Evolutionary conservation across 2,797 vertebrate genomes (phyloP), one percentile per base, ranked within the genome.

Genomic region (Macropodus opercularis): DNA sequence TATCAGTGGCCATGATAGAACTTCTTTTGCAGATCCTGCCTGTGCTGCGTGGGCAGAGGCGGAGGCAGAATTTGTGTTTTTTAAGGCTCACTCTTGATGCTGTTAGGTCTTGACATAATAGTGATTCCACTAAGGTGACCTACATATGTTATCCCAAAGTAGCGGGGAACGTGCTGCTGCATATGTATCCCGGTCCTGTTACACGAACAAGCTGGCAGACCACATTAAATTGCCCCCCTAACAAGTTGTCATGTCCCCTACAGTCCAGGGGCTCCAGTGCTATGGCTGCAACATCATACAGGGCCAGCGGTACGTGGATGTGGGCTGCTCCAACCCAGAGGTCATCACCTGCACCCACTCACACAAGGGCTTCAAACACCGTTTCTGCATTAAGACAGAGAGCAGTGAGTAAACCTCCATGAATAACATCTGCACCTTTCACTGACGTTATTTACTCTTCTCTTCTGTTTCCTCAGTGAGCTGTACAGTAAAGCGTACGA

Each of bases 271-370:
- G 6, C 93, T 97, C 55, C 95, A 93, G 91, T 97, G 95, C 63
- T 97, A 95, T 41, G 93, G 93, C 91, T 97, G 95, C 86, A 97
- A 96, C 73, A 92, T 96, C 62, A 87, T 96, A 47, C 91, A 94
- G 19, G 95, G 94, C 38, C 89, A 94, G 86, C 90, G 89, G 63
- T 94, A 93, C 6, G 92, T 96, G 83, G 95, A 95, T 49, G 91
- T 92, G 68, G 95, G 95, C 39, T 97, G 95, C 83, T 91, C 93
- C 44, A 93, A 90, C 58, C 95, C 95, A 0, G 95, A 96, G 84
- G 92, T 95, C 80, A 92, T 96, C 89, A 95, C 95, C 81, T 97
- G 95, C 82, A 80, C 92, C 71, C 92, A 92, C 81, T 93, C 92
- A 47, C 92, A 94, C 87, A 93, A 92, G 58, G 93, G 93, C 73